A percentile compares a stretch with the other conserved stretches of the same genome.
phyloP scores from a whole-genome alignment of 2,888 invertebrate genomes.

The Drosophila prostipennis region DNA sequence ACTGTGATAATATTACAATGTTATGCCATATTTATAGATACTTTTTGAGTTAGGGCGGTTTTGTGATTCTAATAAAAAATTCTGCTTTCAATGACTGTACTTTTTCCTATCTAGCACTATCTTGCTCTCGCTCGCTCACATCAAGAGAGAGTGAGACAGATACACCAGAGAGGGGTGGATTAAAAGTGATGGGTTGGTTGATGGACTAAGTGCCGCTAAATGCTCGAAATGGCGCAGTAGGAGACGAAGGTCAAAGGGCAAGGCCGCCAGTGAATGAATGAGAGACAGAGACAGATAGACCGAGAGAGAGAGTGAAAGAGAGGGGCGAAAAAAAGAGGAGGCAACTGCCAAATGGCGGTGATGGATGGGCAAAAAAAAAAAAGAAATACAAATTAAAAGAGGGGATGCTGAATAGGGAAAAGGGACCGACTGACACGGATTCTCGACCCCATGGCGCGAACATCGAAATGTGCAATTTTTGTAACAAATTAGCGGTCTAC shows the following conservation, averaged over 20 bases:
- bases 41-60: background rate
- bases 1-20: too few species aligned
- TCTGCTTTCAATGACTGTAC: conserved; percentile 21
- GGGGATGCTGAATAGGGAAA: conserved; percentile 25
- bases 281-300: background rate
- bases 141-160: background rate
- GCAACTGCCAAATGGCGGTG: conserved; percentile 60
- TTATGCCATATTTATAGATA: background rate
- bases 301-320: background rate
- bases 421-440: conserved; percentile 19
- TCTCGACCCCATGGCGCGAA: conserved; percentile 56
- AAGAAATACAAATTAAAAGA: background rate
- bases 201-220: conserved; percentile 51
- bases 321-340: conserved; percentile 26
- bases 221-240: conserved; percentile 66
- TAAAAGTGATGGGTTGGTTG: conserved; percentile 15
- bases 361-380: conserved; percentile 27
- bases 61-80: background rate
- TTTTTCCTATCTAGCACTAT: background rate
- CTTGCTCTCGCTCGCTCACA: background rate
- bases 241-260: conserved; percentile 66
- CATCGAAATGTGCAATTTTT: conserved; percentile 74
- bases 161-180: conserved; percentile 17
- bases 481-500: conserved; percentile 73
- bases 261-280: conserved; percentile 42